Evolutionary conservation across 2,888 invertebrate genomes (phyloP), one percentile per base, ranked within the genome.

Genomic region (Cantharis lateralis): DNA sequence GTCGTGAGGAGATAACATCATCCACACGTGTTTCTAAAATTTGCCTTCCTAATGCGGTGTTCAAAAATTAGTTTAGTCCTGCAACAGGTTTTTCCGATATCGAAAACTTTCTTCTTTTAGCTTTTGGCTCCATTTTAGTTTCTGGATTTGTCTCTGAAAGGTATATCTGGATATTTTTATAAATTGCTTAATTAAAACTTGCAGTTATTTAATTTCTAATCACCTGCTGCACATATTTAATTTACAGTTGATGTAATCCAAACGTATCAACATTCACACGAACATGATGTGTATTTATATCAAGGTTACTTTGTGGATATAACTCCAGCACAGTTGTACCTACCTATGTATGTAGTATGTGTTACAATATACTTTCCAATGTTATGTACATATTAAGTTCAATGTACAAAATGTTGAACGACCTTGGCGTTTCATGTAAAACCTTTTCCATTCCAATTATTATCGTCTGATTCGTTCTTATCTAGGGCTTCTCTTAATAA

Each of bases 391-490:
- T 48, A 48, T 74, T 77, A 77, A 77, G 77, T 77, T 77, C 77
- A 77, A 77, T 69, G 77, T 77, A 77, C 78, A 78, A 78, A 74
- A 74, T 74, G 66, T 62, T 15, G 7, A 16, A 16, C 75, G 72
- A 75, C 78, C 75, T 78, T 74, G 71, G 26, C 61, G 62, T 63
- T 71, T 69, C 15, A 66, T 72, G 69, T 76, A 68, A 48, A 69
- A 24, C 32, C 69, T 69, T 69, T 26, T 69, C 73, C 68, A 68
- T 61, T 32, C 74, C 32, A 74, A 74, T 74, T 74, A 74, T 74
- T 74, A 70, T 32, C 63, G 69, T 70, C 74, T 66, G 48, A 26
- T n/a, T 62, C 68, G 32, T 4, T 15, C n/a, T 11, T 61, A 20
- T 63, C 15, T 69, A 63, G 61, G 61, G 66, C 32, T 72, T 72